These are phyloP conservation scores for Entomobrya multifasciata DNA, from an alignment of 2,888 invertebrate genomes.

Conservation along the genomic window DNA sequence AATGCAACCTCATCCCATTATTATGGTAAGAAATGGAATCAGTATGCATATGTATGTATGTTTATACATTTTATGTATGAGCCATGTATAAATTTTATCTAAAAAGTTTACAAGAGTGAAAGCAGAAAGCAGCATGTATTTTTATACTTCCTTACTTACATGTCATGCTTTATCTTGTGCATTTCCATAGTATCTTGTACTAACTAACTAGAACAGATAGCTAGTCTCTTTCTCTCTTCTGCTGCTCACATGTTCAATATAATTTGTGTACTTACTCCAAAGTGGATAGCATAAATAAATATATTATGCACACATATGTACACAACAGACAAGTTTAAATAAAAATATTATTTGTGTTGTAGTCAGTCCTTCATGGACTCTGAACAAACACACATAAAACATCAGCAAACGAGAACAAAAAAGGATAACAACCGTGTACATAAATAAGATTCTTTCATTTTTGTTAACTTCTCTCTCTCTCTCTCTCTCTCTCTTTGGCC, in stretches of 20 bases:
- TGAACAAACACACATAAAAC: conserved; percentile 36
- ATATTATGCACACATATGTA: not conserved
- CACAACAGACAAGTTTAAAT: not conserved
- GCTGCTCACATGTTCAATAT: not conserved
- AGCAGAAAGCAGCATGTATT: no score
- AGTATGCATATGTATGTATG: no score
- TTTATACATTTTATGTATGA: no score
- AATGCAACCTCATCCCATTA: not conserved
- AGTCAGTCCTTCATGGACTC: conserved; percentile 40
- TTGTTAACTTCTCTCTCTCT: conserved; percentile 34
- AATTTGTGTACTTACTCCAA: conserved; percentile 26
- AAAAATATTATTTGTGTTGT: not conserved
- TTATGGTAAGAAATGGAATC: not conserved
- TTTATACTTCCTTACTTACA: no score
- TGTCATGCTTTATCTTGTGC: no score
- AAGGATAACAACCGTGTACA: conserved; percentile 20
- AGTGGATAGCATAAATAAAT: conserved; percentile 29
- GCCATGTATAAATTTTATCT: no score
- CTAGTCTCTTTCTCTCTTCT: not conserved
- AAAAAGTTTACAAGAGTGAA: no score
- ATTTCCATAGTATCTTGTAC: not conserved
- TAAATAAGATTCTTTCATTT: conserved; percentile 27
- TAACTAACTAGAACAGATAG: conserved; percentile 19
- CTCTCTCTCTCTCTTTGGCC: no score
- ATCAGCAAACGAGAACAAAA: conserved; percentile 14